Evolutionary conservation across 2,113 vertebrate species (phyloP).

Genomic region (Pelobates fuscus): DNA sequence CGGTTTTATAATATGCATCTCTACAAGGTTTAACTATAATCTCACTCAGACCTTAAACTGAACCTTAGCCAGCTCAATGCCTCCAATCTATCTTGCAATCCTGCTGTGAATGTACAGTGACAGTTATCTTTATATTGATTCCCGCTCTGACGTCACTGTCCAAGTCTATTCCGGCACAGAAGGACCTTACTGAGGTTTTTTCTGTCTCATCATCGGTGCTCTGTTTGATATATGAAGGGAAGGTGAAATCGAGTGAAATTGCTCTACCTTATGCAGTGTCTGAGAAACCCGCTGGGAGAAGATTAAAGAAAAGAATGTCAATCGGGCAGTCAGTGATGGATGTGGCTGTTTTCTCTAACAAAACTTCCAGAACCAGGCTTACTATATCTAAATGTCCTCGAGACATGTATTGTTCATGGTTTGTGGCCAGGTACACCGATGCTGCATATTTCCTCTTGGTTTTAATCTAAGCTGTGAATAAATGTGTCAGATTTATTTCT

Average conservation of each 20-base stretch:
- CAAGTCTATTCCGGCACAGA: conserved; percentile 11
- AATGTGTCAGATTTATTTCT: too few relatives aligned
- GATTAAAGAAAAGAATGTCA: conserved; percentile 2
- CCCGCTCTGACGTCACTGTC: conserved; percentile 11
- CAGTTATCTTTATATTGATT: conserved; percentile 4
- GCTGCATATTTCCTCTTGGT: too few relatives aligned
- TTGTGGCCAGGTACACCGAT: too few relatives aligned
- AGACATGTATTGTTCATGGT: too few relatives aligned
- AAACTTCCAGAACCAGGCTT: not conserved
- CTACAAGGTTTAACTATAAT: too few relatives aligned
- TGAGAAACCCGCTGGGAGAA: conserved; percentile 4
- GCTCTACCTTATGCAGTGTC: not conserved
- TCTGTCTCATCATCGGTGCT: conserved; percentile 11
- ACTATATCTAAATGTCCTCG: not conserved
- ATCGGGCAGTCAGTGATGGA: not conserved
- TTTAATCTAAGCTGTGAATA: too few relatives aligned
- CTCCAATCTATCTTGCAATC: not conserved
- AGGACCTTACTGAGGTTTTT: conserved; percentile 1
- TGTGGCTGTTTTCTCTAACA: conserved; percentile 10
- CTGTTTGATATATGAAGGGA: conserved; percentile 37
- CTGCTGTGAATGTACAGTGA: not conserved
- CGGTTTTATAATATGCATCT: too few relatives aligned
- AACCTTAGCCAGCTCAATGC: not conserved
- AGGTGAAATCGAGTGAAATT: conserved; percentile 14
- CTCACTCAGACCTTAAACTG: not conserved